These are phyloP conservation scores for Coilia nasus DNA, from an alignment of 2,797 vertebrate genomes.

Conservation along the genomic window DNA sequence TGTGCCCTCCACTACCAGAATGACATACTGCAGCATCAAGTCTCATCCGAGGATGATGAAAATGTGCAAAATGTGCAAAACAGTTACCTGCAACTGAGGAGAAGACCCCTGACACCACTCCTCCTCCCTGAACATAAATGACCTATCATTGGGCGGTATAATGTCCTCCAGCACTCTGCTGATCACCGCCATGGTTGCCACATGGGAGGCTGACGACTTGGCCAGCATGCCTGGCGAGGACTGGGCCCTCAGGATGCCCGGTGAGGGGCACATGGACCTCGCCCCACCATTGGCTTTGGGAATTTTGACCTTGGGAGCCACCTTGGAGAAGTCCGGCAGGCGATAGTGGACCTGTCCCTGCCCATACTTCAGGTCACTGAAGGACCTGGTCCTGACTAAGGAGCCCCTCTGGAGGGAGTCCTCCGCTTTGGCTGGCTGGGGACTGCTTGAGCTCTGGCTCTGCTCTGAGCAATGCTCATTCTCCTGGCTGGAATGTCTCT, in stretches of 20 bases:
- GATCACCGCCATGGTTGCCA: conserved; percentile 60
- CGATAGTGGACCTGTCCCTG: conserved; percentile 77
- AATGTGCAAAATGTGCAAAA: background rate
- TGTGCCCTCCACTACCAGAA: too few relatives aligned
- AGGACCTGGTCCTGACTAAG: conserved; percentile 66
- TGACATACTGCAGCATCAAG: background rate
- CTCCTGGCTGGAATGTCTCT: background rate
- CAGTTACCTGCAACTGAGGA: conserved; percentile 71
- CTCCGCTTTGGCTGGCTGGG: conserved; percentile 37
- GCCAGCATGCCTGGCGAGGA: conserved; percentile 69
- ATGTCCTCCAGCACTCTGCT: conserved; percentile 78
- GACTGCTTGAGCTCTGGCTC: conserved; percentile 31
- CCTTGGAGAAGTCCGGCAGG: conserved; percentile 77
- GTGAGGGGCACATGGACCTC: conserved; percentile 57
- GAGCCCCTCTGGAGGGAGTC: conserved; percentile 35
- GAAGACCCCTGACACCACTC: conserved; percentile 43
- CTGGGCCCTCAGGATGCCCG: conserved; percentile 62
- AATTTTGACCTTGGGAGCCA: conserved; percentile 77
- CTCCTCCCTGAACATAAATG: conserved; percentile 59
- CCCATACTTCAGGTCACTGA: conserved; percentile 71
- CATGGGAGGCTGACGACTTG: conserved; percentile 44
- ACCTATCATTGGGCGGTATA: conserved; percentile 56
- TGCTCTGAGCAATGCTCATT: conserved; percentile 41
- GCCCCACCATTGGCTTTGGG: conserved; percentile 64
- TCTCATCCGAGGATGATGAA: background rate